Evolutionary conservation across 1,140 invertebrate species (phyloP), one percentile per base, ranked within the genome.

Genomic region (Drosophila cardini): DNA sequence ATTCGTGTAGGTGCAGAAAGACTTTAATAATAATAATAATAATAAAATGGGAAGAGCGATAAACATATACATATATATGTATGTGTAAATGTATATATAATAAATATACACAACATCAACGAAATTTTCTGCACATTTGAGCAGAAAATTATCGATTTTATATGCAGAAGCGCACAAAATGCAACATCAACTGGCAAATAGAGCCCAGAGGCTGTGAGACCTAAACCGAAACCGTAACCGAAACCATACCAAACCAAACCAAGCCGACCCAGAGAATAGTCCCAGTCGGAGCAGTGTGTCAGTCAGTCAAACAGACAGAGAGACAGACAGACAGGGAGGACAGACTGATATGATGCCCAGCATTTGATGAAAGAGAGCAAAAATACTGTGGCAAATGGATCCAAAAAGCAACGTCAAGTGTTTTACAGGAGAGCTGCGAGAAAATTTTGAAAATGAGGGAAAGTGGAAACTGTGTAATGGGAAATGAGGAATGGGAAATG

Each of bases 131-230:
- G 84, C 84, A 89, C 84, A 89, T 89, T 89, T 89, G 84, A 89
- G 84, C 84, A 73, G 84, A 89, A 89, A 89, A 89, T 89, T 89
- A 89, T 89, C 80, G 84, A 89, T 89, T 89, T 89, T 87, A 83
- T 69, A 89, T 87, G 74, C 74, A 80, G 61, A 55, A 77, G 68
- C 53, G 52, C 62, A 67, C 60, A 65, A 62, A 83, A 73, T 89
- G 82, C 83, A 86, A 82, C 81, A 80, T 70, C 73, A 67, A 63
- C 77, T 76, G 80, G 75, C 78, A 86, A 86, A 81, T 86, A 86
- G 70, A 80, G 62, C 53, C 53, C 63, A 67, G 64, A 83, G 53
- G 55, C 76, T 46, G 21, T 26, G 52, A 52, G 50, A 9, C 13
- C 43, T 34, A 69, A 50, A 68, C 30, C 34, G 15, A 43, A 55